A percentile compares a stretch with the other conserved stretches of the same genome.
phyloP scores from a whole-genome alignment of 2,888 invertebrate genomes.

The Trisateles emortualis region DNA sequence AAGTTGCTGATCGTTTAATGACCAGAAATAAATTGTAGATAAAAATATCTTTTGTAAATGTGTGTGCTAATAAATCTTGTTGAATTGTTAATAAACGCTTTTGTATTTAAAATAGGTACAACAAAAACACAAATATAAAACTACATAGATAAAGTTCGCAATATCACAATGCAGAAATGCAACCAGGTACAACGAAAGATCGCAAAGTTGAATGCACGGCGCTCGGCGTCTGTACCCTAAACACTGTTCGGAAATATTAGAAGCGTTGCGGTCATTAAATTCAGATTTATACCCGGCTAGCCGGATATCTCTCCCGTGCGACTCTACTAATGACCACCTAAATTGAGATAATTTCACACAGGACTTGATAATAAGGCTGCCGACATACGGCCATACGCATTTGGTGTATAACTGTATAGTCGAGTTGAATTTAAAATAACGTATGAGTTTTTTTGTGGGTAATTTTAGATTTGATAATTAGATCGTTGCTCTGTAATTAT shows the following conservation, averaged over 20 bases:
- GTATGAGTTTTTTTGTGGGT: background rate
- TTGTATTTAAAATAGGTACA: background rate
- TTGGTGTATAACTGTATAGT: constrained; percentile 1
- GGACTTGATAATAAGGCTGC: constrained; percentile 72
- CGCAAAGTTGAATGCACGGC: constrained; percentile 34
- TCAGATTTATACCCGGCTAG: constrained; percentile 82
- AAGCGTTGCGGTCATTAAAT: constrained; percentile 80
- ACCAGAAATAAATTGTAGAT: too few species aligned
- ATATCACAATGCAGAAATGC: constrained; percentile 6
- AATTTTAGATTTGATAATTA: too few species aligned
- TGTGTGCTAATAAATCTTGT: too few species aligned
- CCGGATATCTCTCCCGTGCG: constrained; percentile 85
- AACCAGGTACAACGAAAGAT: constrained; percentile 42
- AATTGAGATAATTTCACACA: constrained; percentile 86
- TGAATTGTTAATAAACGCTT: too few species aligned
- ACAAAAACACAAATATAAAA: background rate
- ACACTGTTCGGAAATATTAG: constrained; percentile 81
- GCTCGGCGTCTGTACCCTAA: constrained; percentile 54
- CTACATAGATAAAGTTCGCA: background rate
- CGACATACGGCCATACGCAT: constrained; percentile 39
- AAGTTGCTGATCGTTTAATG: too few species aligned
- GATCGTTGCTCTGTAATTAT: too few species aligned
- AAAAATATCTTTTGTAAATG: too few species aligned
- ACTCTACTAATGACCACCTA: constrained; percentile 86
- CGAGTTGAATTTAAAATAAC: background rate